phyloP scores from a whole-genome alignment of 2,888 invertebrate species.

The Athalia cordata region DNA sequence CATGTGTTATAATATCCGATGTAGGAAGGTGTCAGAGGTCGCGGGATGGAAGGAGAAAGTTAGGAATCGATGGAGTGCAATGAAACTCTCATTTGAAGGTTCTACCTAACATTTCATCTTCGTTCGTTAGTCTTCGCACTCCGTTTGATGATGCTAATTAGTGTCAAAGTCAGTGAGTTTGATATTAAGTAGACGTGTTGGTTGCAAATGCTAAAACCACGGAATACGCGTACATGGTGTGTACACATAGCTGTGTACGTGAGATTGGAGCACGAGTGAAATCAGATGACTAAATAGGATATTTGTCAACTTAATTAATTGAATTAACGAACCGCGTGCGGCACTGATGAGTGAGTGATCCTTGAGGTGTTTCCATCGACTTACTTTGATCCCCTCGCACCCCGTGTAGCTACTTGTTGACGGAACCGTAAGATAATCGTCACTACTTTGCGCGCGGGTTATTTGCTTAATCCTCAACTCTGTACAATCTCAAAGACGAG shows the following conservation, averaged over 20 bases:
- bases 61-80: background rate
- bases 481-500: background rate
- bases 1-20: background rate
- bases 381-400: slow-evolving; percentile 28
- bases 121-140: slow-evolving; percentile 25
- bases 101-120: slow-evolving; percentile 6
- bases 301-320: slow-evolving; percentile 29
- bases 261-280: background rate
- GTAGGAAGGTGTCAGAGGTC: background rate
- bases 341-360: slow-evolving; percentile 41
- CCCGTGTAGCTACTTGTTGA: background rate
- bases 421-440: slow-evolving; percentile 14
- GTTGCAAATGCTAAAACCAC: background rate
- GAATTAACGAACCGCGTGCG: slow-evolving; percentile 18
- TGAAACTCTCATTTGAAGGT: slow-evolving; percentile 13
- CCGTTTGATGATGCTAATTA: slow-evolving; percentile 21
- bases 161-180: slow-evolving; percentile 8
- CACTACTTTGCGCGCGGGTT: background rate
- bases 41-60: background rate
- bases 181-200: slow-evolving; percentile 3
- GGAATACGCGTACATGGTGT: too few relatives aligned
- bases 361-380: slow-evolving; percentile 19
- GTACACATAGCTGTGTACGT: background rate
- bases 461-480: slow-evolving; percentile 23
- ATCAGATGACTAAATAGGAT: slow-evolving; percentile 26